Base-by-base conservation (phyloP, 2,797 vertebrate genomes). In the Pachyuromys duprasi region DNA sequence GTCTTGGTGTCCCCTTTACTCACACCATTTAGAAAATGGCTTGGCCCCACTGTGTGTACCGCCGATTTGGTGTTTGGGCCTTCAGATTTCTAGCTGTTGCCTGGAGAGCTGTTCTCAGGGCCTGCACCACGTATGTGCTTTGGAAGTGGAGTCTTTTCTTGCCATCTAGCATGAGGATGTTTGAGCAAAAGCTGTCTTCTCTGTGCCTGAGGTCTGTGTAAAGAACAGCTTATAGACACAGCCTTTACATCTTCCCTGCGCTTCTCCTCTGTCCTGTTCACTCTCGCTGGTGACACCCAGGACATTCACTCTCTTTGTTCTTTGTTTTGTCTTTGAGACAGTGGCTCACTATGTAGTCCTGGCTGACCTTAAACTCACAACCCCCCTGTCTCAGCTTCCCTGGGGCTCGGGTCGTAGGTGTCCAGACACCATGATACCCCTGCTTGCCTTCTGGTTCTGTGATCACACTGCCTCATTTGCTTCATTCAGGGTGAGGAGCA, bases 121-220 rank as follows among this genome's bases (percentile, higher is more conserved):
- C 42, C 80, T 22, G 0, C n/a, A 28, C 6, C 67, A 53, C 49
- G 28, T 18, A 2, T 18, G 26, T 31, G 8, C 89, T 86, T 76
- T 57, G 39, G 49, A 75, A 92, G 57, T 17, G 53, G 92, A 93
- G 80, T 26, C 5, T 53, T 83, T 93, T 87, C 75, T 82, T 93
- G 5, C 36, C 45, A 20, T 86, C 83, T 72, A 24, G 3, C 18
- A 14, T 1, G 39, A 53, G 22, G 31, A 62, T 28, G 3, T 75
- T 80, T n/a, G 49, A 82, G 26, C 9, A 93, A 92, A 93, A 36
- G 15, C 7, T 18, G 5, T 86, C 75, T 91, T 67, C 22, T 95
- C 74, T 89, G 14, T 60, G 75, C 91, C 36, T 90, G 63, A 76
- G 60, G 3, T 45, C 3, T 57, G 8, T 49, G 8, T 86, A 70